A percentile compares a stretch with the other conserved stretches of the same genome.
These are phyloP conservation scores for Peromyscus eremicus DNA, from an alignment of 2,797 vertebrate species.

Conservation along the genomic window DNA sequence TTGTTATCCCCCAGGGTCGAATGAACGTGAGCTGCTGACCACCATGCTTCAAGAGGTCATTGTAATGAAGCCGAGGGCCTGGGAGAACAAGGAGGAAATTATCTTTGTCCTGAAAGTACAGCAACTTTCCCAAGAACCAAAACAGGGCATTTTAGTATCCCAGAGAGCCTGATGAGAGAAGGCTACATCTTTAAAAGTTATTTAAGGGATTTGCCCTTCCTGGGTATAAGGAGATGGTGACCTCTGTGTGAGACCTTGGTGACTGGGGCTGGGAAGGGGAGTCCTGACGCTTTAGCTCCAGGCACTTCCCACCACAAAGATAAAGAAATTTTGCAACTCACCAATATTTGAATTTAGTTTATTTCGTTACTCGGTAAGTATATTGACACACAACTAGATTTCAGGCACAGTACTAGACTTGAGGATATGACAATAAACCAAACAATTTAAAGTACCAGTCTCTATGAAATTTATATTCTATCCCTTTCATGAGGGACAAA, in stretches of 20 bases:
- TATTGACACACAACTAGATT: neutral
- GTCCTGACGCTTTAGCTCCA: neutral
- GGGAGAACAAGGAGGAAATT: conserved; percentile 70
- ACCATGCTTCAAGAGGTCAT: conserved; percentile 47
- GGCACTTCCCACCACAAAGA: neutral
- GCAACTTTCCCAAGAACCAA: conserved; percentile 69
- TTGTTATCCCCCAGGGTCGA: neutral
- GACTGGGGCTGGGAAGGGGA: neutral
- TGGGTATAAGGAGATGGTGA: neutral
- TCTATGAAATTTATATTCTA: neutral
- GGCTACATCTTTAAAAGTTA: conserved; percentile 67
- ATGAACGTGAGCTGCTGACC: conserved; percentile 60
- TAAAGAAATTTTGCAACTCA: neutral
- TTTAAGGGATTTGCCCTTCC: conserved; percentile 50
- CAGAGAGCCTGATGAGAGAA: conserved; percentile 66
- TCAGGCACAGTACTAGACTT: neutral
- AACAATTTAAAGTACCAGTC: neutral
- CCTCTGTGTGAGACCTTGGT: neutral
- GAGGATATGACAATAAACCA: neutral
- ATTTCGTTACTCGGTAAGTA: conserved; percentile 30
- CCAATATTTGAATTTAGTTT: neutral
- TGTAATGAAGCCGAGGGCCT: conserved; percentile 57
- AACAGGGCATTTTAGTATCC: conserved; percentile 60
- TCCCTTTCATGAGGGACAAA: neutral
- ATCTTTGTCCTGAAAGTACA: conserved; percentile 52